Evolutionary conservation across 2,797 vertebrate species (phyloP).

Genomic region (Chrysocyon brachyurus): DNA sequence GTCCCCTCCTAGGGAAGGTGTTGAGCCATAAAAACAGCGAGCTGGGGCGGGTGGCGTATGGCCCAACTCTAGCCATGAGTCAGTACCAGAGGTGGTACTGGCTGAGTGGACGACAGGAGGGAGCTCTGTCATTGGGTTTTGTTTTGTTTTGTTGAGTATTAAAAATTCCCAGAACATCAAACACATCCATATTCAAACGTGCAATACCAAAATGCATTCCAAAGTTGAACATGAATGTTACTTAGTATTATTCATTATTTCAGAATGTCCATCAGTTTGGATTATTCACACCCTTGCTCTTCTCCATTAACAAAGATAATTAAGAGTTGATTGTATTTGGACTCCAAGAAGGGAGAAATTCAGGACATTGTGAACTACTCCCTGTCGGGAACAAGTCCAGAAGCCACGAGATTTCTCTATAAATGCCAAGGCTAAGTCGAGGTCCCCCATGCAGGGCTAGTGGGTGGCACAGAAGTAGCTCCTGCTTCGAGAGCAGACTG

Average conservation of each 20-base stretch:
- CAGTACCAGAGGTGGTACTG: background rate
- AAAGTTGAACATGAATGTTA: conserved; percentile 48
- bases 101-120: background rate
- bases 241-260: conserved; percentile 38
- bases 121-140: background rate
- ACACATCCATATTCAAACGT: conserved; percentile 39
- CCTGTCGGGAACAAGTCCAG: background rate
- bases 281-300: conserved; percentile 32
- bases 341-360: background rate
- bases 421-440: background rate
- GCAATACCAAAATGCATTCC: conserved; percentile 43
- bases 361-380: background rate
- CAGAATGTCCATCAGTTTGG: conserved; percentile 18
- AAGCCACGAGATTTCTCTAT: background rate
- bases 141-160: background rate
- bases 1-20: conserved; percentile 5
- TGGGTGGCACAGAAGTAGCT: background rate
- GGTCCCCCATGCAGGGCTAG: fast-evolving
- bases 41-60: fast-evolving
- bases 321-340: conserved; percentile 22
- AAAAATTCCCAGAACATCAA: conserved; percentile 66
- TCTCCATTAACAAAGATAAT: conserved; percentile 63
- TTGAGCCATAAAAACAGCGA: background rate
- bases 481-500: background rate
- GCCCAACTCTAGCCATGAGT: background rate